Percentiles rank a stretch among this genome's conserved stretches.
Conservation (phyloP, 2,797 vertebrate species). For the Ctenochaetus hawaiiensis region DNA sequence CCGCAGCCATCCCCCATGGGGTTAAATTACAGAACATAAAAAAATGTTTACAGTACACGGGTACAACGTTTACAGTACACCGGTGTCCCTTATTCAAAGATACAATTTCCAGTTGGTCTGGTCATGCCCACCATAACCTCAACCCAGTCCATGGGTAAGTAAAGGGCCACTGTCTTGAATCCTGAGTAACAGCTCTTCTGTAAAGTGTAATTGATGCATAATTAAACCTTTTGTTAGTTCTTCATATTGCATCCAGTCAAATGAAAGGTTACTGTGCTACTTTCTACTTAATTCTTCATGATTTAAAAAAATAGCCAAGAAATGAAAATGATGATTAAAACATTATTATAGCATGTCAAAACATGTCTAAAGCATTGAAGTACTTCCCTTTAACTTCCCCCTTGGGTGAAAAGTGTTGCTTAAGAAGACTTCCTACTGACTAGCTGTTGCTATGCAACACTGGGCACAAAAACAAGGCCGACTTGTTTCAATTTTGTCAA, state of each 20-base stretch:
- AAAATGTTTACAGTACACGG: slow-evolving; percentile 12
- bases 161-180: background rate
- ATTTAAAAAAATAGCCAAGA: background rate
- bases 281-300: background rate
- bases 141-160: background rate
- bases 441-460: background rate
- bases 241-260: background rate
- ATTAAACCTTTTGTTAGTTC: background rate
- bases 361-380: background rate
- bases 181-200: background rate
- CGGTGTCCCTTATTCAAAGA: background rate
- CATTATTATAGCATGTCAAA: background rate
- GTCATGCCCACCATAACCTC: background rate
- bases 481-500: slow-evolving; percentile 4
- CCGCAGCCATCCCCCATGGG: background rate
- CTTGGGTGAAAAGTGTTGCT: background rate
- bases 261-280: background rate
- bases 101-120: background rate
- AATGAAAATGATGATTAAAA: too few species aligned
- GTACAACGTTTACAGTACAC: slow-evolving; percentile 21
- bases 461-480: background rate
- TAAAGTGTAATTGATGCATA: background rate
- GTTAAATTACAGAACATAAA: background rate
- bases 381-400: slow-evolving; percentile 3
- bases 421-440: background rate